Evolutionary conservation across 2,888 invertebrate genomes (phyloP).

Genomic region (Caenorhabditis afra): DNA sequence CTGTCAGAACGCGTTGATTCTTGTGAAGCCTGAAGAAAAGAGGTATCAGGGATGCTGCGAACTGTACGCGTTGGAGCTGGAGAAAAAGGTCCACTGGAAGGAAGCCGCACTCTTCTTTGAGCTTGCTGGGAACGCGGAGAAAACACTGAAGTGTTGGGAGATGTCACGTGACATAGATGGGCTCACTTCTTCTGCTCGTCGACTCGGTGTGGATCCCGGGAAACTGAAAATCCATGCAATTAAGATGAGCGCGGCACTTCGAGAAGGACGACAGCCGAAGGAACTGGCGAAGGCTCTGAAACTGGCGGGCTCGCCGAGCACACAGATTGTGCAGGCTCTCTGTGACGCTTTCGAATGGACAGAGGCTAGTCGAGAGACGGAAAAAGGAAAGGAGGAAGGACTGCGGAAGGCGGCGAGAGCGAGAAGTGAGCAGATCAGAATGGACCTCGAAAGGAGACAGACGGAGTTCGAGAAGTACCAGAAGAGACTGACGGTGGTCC

Average conservation of each 20-base stretch:
- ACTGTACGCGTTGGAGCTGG: constrained; percentile 63
- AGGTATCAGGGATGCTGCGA: constrained; percentile 64
- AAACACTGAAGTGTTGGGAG: constrained; percentile 56
- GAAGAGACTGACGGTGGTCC: constrained; percentile 63
- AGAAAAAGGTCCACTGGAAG: constrained; percentile 55
- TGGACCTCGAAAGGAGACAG: constrained; percentile 26
- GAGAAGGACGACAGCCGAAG: constrained; percentile 33
- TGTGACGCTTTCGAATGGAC: constrained; percentile 53
- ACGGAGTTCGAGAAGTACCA: constrained; percentile 47
- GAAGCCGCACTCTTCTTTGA: constrained; percentile 70
- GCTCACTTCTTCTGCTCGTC: constrained; percentile 24
- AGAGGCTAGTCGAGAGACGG: constrained; percentile 24
- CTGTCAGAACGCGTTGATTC: constrained; percentile 33
- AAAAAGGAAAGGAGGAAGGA: constrained; percentile 8
- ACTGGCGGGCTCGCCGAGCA: constrained; percentile 13
- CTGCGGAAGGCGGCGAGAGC: background rate
- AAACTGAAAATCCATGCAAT: constrained; percentile 43
- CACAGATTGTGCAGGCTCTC: constrained; percentile 34
- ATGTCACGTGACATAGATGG: constrained; percentile 54
- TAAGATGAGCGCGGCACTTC: constrained; percentile 36
- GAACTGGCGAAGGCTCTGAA: constrained; percentile 44
- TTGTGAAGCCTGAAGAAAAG: constrained; percentile 33
- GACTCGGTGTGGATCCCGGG: constrained; percentile 23
- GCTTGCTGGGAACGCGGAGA: constrained; percentile 58
- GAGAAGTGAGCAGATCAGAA: constrained; percentile 19